Evolutionary conservation across 2,113 vertebrate species (phyloP), one percentile per base, ranked within the genome.

Genomic region (Neomonachus schauinslandi): DNA sequence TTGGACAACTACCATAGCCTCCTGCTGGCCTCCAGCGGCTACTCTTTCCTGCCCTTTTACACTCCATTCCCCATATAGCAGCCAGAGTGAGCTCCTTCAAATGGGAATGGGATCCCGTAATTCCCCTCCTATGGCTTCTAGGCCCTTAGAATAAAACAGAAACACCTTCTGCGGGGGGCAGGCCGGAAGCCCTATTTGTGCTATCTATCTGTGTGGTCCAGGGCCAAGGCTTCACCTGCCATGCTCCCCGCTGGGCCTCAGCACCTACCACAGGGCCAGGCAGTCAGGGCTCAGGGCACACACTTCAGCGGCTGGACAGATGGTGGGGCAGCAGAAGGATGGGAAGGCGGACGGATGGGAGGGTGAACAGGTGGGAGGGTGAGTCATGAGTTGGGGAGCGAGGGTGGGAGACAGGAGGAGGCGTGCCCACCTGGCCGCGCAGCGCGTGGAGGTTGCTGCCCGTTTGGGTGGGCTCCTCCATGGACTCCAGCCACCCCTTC

Each of bases 391-490:
- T 8, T 0, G 12, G 4, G 24, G 39, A 5, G 53, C 1, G n/a
- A 42, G 51, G 61, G 12, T 6, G 2, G n/a, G 9, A n/a, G 36
- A 59, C 12, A 13, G 26, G 46, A 2, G 14, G 22, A 53, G 51
- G 12, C 13, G 10, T 1, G 51, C 97, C 0, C 90, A 99, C 99
- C 99, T 99, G 99, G 81, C 97, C 99, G 95, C 98, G 99, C 9
- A 99, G 99, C 98, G 99, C 97, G 2, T 86, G 97, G 72, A 99
- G 98, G 1, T 98, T 99, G 42, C 99, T 93, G 0, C 99, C 98
- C 0, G 99, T 99, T 94, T 99, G 99, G 76, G 86, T 84, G 42
- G 97, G 95, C 8, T 97, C 86, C 51, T 99, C 99, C 0, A 98
- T 42, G 0, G 98, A 18, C 0, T 97, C 94, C 82, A 98, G 91